Evolutionary conservation across 1,140 invertebrate species (phyloP).

Genomic region (Grapholita molesta): DNA sequence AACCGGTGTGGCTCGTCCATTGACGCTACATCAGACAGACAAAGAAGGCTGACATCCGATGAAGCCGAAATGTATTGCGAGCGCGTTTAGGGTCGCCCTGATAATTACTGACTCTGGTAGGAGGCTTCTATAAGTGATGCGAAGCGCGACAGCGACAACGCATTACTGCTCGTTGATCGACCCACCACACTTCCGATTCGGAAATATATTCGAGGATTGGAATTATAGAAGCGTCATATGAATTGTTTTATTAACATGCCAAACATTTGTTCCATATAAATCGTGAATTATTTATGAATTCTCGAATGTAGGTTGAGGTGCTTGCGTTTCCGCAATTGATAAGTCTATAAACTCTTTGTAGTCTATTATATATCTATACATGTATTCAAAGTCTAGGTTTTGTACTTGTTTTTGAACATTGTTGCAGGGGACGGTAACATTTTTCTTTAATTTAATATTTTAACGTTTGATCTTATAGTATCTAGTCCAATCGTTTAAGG

Average conservation of each 20-base stretch:
- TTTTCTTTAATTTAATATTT: too few relatives aligned
- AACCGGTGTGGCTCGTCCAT: conserved; percentile 59
- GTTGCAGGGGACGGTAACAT: neutral
- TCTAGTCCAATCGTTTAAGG: too few relatives aligned
- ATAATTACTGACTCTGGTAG: conserved; percentile 42
- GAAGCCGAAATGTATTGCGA: conserved; percentile 51
- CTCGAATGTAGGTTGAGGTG: conserved; percentile 44
- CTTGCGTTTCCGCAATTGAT: conserved; percentile 26
- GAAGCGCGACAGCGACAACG: conserved; percentile 67
- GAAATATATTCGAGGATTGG: conserved; percentile 69
- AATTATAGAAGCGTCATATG: conserved; percentile 60
- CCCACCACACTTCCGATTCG: conserved; percentile 75
- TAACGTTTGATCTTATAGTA: too few relatives aligned
- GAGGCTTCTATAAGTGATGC: conserved; percentile 66
- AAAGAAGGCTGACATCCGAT: conserved; percentile 34
- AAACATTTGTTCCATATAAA: conserved; percentile 52
- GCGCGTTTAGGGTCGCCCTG: conserved; percentile 16
- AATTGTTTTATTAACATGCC: conserved; percentile 48
- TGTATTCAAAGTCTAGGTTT: neutral
- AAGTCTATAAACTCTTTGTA: neutral
- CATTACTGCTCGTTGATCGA: conserved; percentile 71
- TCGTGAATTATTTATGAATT: conserved; percentile 53
- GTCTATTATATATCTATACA: neutral
- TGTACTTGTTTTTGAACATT: neutral
- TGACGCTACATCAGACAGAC: conserved; percentile 38